phyloP scores from a whole-genome alignment of 2,797 vertebrate species.

The Amblyraja radiata region DNA sequence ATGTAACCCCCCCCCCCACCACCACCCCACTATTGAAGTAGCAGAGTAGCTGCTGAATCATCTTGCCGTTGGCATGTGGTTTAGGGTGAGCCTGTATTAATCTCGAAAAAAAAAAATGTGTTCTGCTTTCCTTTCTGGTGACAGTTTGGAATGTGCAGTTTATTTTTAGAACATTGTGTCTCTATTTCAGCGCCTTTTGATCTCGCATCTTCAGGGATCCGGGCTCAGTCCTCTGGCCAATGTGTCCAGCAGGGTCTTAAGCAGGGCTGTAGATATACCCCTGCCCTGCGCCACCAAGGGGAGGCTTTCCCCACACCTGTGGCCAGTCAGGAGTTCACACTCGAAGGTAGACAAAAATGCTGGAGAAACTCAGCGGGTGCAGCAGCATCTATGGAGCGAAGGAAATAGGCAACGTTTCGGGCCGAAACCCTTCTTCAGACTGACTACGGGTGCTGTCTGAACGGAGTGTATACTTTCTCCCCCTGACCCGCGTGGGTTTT shows the following conservation, averaged over 20 bases:
- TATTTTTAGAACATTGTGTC: background rate
- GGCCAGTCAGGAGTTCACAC: background rate
- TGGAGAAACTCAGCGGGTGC: too few species aligned
- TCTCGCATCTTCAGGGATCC: background rate
- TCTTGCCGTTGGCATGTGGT: background rate
- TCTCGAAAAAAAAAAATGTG: background rate
- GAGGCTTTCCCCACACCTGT: too few species aligned
- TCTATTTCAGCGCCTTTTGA: background rate
- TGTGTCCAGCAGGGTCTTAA: too few species aligned
- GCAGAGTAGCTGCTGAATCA: background rate
- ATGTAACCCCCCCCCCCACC: too few species aligned
- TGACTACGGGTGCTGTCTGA: too few species aligned
- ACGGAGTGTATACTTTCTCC: too few species aligned
- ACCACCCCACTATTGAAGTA: background rate
- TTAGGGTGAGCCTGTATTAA: slow-evolving; percentile 12
- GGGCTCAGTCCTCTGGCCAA: background rate
- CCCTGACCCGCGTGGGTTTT: too few species aligned
- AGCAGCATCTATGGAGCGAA: too few species aligned
- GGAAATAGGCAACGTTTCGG: too few species aligned
- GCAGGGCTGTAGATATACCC: background rate
- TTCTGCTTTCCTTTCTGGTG: slow-evolving; percentile 31
- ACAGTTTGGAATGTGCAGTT: slow-evolving; percentile 28
- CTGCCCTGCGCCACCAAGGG: too few species aligned
- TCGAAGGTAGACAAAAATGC: too few species aligned
- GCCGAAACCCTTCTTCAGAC: too few species aligned